A percentile compares a stretch with the other conserved stretches of the same genome.
Conservation (phyloP, 2,113 vertebrate species). For the Pitta sordida region DNA sequence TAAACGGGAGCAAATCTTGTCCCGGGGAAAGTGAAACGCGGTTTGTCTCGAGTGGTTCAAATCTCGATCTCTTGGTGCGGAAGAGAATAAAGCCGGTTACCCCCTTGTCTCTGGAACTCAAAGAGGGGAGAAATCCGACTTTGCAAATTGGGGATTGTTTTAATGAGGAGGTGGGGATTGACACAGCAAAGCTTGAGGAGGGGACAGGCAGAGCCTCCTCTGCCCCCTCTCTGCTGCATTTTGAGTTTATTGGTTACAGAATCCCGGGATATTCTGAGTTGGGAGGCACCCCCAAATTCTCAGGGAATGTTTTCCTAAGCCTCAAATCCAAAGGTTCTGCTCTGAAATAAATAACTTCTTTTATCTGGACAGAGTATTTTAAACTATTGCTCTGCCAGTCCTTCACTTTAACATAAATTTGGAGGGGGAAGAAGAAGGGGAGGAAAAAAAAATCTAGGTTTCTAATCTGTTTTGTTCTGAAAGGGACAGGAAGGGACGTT, state of each 20-base stretch:
- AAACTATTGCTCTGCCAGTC: not conserved
- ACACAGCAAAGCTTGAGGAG: not conserved
- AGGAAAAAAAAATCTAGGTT: not conserved
- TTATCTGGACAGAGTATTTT: not conserved
- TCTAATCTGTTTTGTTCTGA: not conserved
- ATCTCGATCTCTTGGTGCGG: not conserved
- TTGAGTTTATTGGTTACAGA: not conserved
- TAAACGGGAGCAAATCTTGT: not conserved
- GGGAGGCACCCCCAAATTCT: not conserved
- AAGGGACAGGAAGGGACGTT: not conserved
- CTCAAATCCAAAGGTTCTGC: not conserved
- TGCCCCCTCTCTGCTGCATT: not conserved
- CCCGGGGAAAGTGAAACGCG: not conserved
- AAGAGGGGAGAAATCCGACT: not conserved
- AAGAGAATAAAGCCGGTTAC: not conserved
- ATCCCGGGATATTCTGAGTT: not conserved
- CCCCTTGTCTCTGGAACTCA: not conserved
- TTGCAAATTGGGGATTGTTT: not conserved
- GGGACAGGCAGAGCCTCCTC: not conserved
- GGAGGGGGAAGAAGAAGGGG: not conserved
- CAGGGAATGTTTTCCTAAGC: not conserved
- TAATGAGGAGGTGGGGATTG: not conserved
- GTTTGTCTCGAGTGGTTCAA: not conserved
- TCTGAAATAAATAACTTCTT: too few species aligned
- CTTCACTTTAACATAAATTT: not conserved